Percentiles rank a stretch among this genome's conserved stretches.
phyloP scores from a whole-genome alignment of 1,140 invertebrate genomes.

The Pseudomyrmex flavicornis region DNA sequence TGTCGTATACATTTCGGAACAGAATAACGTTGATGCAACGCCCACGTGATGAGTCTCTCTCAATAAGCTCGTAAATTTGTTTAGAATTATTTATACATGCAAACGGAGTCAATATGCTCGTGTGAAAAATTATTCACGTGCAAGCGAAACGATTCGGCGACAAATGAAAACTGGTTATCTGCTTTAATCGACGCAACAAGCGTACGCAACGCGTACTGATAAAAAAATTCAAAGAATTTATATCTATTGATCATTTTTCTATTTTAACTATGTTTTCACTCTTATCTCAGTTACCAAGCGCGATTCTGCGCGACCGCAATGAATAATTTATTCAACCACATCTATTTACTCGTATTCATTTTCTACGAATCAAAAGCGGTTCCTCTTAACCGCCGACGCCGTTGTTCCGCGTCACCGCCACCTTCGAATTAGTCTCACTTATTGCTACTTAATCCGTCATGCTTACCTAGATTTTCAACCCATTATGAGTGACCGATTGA shows the following conservation, averaged over 20 bases:
- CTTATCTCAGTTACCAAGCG: neutral
- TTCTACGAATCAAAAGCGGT: constrained; percentile 44
- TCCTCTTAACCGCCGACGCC: constrained; percentile 10
- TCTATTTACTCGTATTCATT: constrained; percentile 41
- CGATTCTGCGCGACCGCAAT: constrained; percentile 29
- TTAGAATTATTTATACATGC: too few relatives aligned
- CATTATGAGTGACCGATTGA: constrained; percentile 3
- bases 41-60: too few relatives aligned
- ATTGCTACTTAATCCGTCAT: constrained; percentile 31
- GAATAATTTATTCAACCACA: constrained; percentile 40
- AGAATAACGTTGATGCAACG: too few relatives aligned
- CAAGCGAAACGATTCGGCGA: neutral
- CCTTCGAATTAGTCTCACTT: constrained; percentile 29
- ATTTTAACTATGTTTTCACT: constrained; percentile 1
- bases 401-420: constrained; percentile 36
- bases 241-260: neutral
- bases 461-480: constrained; percentile 22
- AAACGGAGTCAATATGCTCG: too few relatives aligned
- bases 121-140: neutral
- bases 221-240: neutral
- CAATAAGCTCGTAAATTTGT: too few relatives aligned
- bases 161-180: neutral
- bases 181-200: neutral
- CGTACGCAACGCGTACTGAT: neutral
- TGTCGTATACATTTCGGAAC: neutral